Percentiles rank a stretch among this genome's conserved stretches.
These are phyloP conservation scores for Drosophila melanogaster DNA, from an alignment of 1,140 invertebrate genomes.

Conservation along the genomic window DNA sequence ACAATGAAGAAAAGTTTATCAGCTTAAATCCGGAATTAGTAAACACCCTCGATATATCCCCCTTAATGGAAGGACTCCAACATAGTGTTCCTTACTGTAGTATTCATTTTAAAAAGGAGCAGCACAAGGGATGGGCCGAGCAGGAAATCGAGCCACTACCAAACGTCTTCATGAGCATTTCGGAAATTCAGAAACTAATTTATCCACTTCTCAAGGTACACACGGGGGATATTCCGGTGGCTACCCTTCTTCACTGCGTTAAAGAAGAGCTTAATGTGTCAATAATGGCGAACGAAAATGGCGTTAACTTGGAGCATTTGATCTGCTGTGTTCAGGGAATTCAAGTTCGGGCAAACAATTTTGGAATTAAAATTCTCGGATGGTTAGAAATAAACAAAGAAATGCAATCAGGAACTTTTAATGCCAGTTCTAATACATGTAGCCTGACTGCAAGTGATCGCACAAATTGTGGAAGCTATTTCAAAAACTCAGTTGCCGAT, in stretches of 20 bases:
- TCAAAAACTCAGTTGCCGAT: constrained; percentile 71
- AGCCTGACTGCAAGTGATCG: constrained; percentile 35
- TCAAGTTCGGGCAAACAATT: constrained; percentile 85
- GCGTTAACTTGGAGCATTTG: constrained; percentile 94
- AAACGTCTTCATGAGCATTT: constrained; percentile 86
- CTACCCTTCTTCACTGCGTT: constrained; percentile 92
- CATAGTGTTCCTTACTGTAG: constrained; percentile 88
- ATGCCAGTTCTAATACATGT: not conserved
- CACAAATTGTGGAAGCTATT: constrained; percentile 35
- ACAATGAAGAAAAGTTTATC: constrained; percentile 89
- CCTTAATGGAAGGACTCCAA: constrained; percentile 84
- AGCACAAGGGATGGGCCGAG: constrained; percentile 90
- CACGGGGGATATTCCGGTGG: constrained; percentile 78
- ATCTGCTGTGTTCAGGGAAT: constrained; percentile 93
- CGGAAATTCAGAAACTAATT: constrained; percentile 78
- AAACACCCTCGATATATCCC: constrained; percentile 75
- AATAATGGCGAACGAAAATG: constrained; percentile 86
- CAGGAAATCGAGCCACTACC: constrained; percentile 89
- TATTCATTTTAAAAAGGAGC: constrained; percentile 85
- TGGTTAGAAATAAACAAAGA: constrained; percentile 79
- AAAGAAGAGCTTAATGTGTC: constrained; percentile 88
- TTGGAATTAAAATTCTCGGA: constrained; percentile 85
- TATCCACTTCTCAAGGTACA: constrained; percentile 76
- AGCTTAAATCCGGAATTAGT: constrained; percentile 86
- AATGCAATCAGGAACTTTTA: not conserved